Base-by-base conservation (phyloP, 2,113 vertebrate genomes). In the Plotosus lineatus region DNA sequence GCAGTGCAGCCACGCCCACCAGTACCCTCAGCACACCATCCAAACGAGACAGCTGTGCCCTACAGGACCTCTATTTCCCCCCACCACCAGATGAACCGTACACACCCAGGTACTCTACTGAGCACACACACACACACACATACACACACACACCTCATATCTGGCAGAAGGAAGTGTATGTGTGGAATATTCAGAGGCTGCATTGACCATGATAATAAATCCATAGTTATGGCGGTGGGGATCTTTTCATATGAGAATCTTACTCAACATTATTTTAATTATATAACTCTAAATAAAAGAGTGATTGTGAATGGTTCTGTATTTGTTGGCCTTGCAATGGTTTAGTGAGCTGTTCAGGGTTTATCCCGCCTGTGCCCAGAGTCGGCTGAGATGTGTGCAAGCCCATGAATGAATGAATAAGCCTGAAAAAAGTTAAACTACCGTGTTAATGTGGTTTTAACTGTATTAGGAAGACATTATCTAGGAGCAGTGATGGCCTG, bases 1-100 rank as follows among this genome's bases (percentile, higher is more conserved):
- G 97, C 91, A 97, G 97, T 11, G 94, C 95, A 73, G 96, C 96
- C 85, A 98, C 98, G 0, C 97, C 97, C 75, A 96, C 96, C 89
- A 98, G 97, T 90, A 98, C 97, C 85, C 94, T 98, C 89, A 97
- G 96, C 90, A 97, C 98, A 79, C 97, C 97, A 6, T 97, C 97
- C 78, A 97, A 97, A 91, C 94, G 96, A 90, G 95, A 97, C 87
- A 99, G 96, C 88, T 97, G 97, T 78, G 97, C 98, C 21, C 96
- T 99, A 23, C 96, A 98, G 87, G 97, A 99, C 85, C 96, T 99
- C 83, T 98, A 93, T 91, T 98, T 99, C 80, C 98, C 98, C 3
- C 97, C 97, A 82, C 97, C 97, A 89, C 98, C 97, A 11, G 92
- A 94, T 79, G 98, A 99, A 83, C 98, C 97, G 0, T 99, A 99